These are phyloP conservation scores for Halcyon chelicuti DNA, from an alignment of 2,797 vertebrate genomes.

Conservation along the genomic window DNA sequence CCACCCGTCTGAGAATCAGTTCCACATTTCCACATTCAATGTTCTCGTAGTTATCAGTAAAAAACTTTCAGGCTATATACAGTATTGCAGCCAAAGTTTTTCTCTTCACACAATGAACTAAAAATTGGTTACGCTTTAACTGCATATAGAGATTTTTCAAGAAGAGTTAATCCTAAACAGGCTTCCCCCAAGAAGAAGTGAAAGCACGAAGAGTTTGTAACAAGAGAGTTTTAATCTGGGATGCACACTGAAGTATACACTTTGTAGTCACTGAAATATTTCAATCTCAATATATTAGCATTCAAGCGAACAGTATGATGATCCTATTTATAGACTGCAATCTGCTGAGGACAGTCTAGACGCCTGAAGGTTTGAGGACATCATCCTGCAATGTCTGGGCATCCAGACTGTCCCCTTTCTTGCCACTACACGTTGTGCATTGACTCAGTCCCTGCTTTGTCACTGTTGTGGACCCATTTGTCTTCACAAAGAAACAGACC, in stretches of 20 bases:
- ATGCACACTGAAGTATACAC: background rate
- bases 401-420: background rate
- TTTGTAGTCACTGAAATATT: background rate
- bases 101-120: background rate
- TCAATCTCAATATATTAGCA: background rate
- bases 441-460: background rate
- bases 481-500: background rate
- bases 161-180: background rate
- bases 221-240: background rate
- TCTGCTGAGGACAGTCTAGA: background rate
- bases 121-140: background rate
- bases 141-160: background rate
- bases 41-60: background rate
- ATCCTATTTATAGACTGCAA: background rate
- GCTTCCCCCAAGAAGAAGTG: background rate
- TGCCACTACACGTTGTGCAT: background rate
- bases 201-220: background rate
- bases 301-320: background rate
- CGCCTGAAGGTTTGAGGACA: background rate
- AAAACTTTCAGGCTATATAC: background rate
- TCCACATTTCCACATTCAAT: background rate
- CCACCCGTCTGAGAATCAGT: background rate
- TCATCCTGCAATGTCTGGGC: rapidly evolving
- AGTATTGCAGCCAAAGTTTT: background rate
- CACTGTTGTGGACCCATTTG: too few relatives aligned